A percentile compares a stretch with the other conserved stretches of the same genome.
phyloP scores from a whole-genome alignment of 2,113 vertebrate genomes.

The Aldabrachelys gigantea region DNA sequence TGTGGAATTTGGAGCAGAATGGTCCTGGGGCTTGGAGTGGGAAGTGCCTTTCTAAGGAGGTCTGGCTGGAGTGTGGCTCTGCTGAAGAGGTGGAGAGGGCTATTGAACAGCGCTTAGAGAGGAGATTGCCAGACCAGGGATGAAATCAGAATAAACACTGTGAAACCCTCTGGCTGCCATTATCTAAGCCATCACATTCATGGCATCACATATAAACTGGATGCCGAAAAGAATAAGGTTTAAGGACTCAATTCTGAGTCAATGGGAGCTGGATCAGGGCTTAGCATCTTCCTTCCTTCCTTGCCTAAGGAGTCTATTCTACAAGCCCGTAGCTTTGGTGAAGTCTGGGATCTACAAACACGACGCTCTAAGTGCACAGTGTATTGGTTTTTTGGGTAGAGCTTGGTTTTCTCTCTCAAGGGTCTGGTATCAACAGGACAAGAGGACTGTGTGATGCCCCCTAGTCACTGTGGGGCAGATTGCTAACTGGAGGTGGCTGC shows the following conservation, averaged over 20 bases:
- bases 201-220: neutral
- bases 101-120: neutral
- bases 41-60: neutral
- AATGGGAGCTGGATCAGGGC: neutral
- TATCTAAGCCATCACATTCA: neutral
- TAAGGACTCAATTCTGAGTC: neutral
- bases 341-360: neutral
- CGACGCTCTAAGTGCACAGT: neutral
- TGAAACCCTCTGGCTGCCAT: neutral
- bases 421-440: neutral
- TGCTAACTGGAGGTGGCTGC: neutral
- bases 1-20: neutral
- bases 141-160: neutral
- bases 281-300: neutral
- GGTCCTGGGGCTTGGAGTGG: neutral
- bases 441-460: neutral
- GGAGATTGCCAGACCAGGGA: neutral
- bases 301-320: neutral
- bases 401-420: neutral
- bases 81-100: neutral
- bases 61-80: neutral
- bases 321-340: neutral
- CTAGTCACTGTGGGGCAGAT: neutral
- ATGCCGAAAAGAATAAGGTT: neutral
- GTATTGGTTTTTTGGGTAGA: neutral